These are phyloP conservation scores for Siniperca knerii DNA, from an alignment of 2,113 vertebrate genomes.

Conservation along the genomic window DNA sequence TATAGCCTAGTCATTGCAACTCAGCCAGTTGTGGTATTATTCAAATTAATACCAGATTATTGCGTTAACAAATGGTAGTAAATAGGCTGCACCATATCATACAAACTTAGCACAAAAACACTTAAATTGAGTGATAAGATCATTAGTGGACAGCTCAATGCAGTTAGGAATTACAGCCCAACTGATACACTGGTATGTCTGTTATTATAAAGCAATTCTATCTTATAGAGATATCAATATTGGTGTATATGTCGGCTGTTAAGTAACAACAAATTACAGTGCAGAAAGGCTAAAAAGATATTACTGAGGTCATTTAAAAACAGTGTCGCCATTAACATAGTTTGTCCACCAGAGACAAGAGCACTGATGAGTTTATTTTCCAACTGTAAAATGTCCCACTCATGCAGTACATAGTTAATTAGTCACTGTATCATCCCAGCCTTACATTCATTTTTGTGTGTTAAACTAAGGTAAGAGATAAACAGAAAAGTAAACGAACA, in stretches of 20 bases:
- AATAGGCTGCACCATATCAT: background rate
- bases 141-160: background rate
- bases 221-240: background rate
- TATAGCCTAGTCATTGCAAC: background rate
- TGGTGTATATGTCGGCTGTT: background rate
- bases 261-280: background rate
- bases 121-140: background rate
- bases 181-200: background rate
- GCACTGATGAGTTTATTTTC: background rate
- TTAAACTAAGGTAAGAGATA: background rate
- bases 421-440: background rate
- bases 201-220: background rate
- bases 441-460: background rate
- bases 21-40: background rate
- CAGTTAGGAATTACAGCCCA: background rate
- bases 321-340: background rate
- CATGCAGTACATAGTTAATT: background rate
- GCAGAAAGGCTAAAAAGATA: background rate
- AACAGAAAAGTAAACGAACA: background rate
- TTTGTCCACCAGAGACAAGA: background rate
- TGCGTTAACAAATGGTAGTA: background rate
- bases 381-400: background rate
- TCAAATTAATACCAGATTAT: background rate
- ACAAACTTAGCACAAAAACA: background rate
- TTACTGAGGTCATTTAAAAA: background rate